Evolutionary conservation across 1,140 invertebrate species (phyloP).

Genomic region (Triops cancriformis): DNA sequence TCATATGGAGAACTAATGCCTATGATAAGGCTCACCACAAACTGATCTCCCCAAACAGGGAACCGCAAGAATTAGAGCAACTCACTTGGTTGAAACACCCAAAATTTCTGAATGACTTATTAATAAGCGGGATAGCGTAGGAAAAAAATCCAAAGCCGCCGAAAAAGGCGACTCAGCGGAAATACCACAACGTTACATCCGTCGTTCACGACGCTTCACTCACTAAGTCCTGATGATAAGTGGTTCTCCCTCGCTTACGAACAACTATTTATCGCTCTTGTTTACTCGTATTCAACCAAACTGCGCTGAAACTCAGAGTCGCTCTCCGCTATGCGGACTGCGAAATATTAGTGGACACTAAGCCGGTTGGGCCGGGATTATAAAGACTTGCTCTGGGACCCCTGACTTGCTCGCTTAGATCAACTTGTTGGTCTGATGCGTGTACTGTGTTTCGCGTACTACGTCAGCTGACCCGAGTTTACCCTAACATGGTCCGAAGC

Average conservation of each 20-base stretch:
- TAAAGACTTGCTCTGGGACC: neutral
- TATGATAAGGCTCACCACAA: neutral
- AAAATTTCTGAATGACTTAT: neutral
- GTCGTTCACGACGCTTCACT: neutral
- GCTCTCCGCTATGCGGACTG: neutral
- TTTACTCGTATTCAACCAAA: neutral
- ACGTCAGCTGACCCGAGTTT: neutral
- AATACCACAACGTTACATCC: constrained; percentile 9
- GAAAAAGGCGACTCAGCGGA: neutral
- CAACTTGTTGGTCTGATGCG: neutral
- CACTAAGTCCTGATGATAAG: neutral
- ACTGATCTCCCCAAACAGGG: neutral
- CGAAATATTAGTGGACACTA: neutral
- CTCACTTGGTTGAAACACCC: neutral
- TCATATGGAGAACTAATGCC: neutral
- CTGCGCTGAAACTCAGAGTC: too few species aligned
- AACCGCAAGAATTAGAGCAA: neutral
- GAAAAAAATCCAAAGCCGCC: neutral
- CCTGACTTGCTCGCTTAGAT: neutral
- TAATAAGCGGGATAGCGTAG: neutral
- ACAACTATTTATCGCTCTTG: neutral
- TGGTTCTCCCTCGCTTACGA: neutral
- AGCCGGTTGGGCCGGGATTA: neutral
- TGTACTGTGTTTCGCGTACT: neutral
- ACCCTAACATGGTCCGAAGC: neutral